A percentile compares a stretch with the other conserved stretches of the same genome.
Evolutionary conservation across 2,113 vertebrate genomes (phyloP).

Genomic region (Pseudolaguvia tuberculata): DNA sequence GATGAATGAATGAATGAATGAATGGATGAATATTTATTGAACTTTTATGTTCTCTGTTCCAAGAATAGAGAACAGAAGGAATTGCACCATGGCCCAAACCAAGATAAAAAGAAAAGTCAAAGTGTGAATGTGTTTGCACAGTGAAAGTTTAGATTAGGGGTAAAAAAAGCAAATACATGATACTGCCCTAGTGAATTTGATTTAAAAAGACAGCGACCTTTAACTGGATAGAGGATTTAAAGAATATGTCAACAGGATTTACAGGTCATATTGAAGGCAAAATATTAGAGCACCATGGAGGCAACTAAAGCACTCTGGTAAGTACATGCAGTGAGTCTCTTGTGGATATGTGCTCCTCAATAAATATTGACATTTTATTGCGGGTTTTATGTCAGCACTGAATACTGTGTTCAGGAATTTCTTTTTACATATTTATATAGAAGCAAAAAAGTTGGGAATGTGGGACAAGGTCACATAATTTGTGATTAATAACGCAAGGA

Average conservation of each 20-base stretch:
- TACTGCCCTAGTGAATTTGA: not conserved
- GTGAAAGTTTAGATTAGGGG: not conserved
- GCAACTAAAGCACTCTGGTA: not conserved
- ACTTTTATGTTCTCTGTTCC: no score
- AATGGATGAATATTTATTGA: no score
- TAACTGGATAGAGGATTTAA: not conserved
- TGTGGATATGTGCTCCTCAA: not conserved
- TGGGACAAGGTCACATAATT: not conserved
- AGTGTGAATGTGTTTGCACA: not conserved
- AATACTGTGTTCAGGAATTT: not conserved
- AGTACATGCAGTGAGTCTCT: not conserved
- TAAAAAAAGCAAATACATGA: not conserved
- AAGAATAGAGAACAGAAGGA: no score
- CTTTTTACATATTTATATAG: not conserved
- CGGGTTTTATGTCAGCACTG: not conserved
- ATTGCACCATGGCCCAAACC: no score
- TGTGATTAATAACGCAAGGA: not conserved
- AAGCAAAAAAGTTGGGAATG: not conserved
- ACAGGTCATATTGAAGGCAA: not conserved
- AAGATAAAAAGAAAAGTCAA: not conserved
- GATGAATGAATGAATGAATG: no score
- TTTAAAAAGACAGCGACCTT: not conserved
- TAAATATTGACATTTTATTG: not conserved
- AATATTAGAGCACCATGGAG: not conserved
- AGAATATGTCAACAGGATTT: conserved; percentile 3